Evolutionary conservation across 2,888 invertebrate species (phyloP), one percentile per base, ranked within the genome.

Genomic region (Tridacna crocea): DNA sequence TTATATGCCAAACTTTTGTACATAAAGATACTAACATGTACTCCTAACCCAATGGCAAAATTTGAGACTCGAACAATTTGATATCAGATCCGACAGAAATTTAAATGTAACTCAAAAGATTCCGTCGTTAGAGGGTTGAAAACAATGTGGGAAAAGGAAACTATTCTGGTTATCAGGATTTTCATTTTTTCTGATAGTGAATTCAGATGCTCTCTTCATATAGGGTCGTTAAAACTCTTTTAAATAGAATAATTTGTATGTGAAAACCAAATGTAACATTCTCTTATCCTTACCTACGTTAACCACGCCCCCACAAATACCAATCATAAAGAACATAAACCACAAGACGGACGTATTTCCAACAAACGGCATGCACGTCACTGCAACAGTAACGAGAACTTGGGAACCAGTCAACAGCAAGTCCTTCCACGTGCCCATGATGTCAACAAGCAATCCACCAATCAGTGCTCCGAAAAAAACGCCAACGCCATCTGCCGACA

Each of bases 381-480:
- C 77, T n/a, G 79, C 58, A 2, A 79, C 58, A 3, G 82, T 63
- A 8, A 80, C 73, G 26, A 84, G 55, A 15, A 79, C 13, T 36
- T 84, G 84, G 10, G 81, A 72, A n/a, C 63, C 68, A 15, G 79
- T 80, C 22, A 85, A 55, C 15, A 88, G 51, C 22, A 85, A 58
- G 63, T 83, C 78, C 63, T 83, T 85, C 80, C 84, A 80, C 3
- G 75, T 66, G 22, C 82, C 80, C 51, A 88, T 61, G 26, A 75
- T n/a, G 72, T 88, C 87, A 15, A 85, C 77, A 51, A 84, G 60
- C 8, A 82, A 51, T 15, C 87, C 87, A 72, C 77, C 77, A 24
- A 82, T 65, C 10, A 81, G 60, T 22, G 87, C 83, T 47, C 87
- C 87, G 26, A 85, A n/a, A 61, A 88, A 85, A 2, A 80, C 61